Conservation (phyloP, 1,140 invertebrate genomes). For the Drosophila oshimai region DNA sequence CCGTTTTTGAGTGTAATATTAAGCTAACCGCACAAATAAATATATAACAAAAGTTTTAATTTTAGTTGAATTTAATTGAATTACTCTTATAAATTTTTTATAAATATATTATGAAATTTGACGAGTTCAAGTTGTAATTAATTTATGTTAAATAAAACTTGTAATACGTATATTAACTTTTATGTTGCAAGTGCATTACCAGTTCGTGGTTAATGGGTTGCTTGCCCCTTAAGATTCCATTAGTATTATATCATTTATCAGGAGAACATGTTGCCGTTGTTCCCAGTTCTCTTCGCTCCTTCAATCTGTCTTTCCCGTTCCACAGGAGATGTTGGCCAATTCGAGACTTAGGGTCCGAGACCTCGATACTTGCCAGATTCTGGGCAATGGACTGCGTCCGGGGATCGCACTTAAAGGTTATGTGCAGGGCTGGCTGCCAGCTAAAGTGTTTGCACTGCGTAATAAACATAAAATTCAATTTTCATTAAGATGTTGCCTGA, state of each 20-base stretch:
- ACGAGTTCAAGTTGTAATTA: too few relatives aligned
- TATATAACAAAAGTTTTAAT: too few relatives aligned
- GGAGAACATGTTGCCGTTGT: constrained; percentile 66
- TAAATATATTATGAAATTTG: too few relatives aligned
- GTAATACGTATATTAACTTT: too few relatives aligned
- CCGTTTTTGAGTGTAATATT: too few relatives aligned
- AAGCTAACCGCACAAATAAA: too few relatives aligned
- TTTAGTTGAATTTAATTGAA: too few relatives aligned
- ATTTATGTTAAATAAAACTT: too few relatives aligned
- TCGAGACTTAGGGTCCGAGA: constrained; percentile 8
- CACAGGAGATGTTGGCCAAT: constrained; percentile 20
- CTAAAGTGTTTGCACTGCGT: constrained; percentile 58
- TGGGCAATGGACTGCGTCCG: neutral
- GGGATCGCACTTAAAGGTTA: constrained; percentile 54
- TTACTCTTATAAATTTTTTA: too few relatives aligned
- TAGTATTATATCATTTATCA: constrained; percentile 75
- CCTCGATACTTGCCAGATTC: constrained; percentile 26
- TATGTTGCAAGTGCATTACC: constrained; percentile 23
- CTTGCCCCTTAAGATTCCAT: constrained; percentile 39
- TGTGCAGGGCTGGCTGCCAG: constrained; percentile 41
- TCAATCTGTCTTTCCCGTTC: neutral
- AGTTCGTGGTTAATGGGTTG: neutral
- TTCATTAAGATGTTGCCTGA: constrained; percentile 77
- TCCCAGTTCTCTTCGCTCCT: constrained; percentile 19
- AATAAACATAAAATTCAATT: constrained; percentile 80